These are phyloP conservation scores for Oncopodura yosiiana DNA, from an alignment of 1,140 invertebrate species.

Conservation along the genomic window DNA sequence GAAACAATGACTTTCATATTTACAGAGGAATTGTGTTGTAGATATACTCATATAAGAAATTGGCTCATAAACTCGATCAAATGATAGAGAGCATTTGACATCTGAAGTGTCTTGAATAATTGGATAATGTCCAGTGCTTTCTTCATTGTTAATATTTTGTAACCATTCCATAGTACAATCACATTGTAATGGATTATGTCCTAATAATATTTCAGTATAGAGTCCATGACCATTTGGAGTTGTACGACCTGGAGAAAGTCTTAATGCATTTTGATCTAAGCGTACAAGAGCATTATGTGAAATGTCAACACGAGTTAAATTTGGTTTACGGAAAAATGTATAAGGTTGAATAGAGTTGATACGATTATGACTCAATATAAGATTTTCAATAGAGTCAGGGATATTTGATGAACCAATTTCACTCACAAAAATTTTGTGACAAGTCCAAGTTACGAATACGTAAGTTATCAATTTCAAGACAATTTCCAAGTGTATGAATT, in stretches of 20 bases:
- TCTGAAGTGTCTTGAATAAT: constrained; percentile 40
- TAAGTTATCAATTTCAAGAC: constrained; percentile 74
- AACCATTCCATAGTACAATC: constrained; percentile 78
- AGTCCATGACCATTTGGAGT: constrained; percentile 41
- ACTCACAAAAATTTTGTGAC: constrained; percentile 68
- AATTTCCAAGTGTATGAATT: constrained; percentile 77
- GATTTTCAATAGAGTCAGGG: constrained; percentile 72
- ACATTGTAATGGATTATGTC: constrained; percentile 79
- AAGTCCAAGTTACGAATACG: constrained; percentile 75
- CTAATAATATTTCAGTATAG: constrained; percentile 80
- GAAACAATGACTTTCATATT: constrained; percentile 82
- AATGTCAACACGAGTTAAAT: constrained; percentile 74
- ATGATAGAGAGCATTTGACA: constrained; percentile 36
- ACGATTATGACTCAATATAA: constrained; percentile 74
- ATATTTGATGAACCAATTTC: constrained; percentile 71
- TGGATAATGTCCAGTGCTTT: constrained; percentile 38
- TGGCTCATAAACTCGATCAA: constrained; percentile 31
- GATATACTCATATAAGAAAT: constrained; percentile 54
- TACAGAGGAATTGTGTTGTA: constrained; percentile 79
- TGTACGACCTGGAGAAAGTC: constrained; percentile 54
- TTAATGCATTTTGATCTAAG: constrained; percentile 72
- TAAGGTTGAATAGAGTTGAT: constrained; percentile 81
- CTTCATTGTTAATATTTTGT: constrained; percentile 65
- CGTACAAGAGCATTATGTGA: constrained; percentile 73
- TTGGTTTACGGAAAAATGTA: constrained; percentile 86